Evolutionary conservation across 2,113 vertebrate genomes (phyloP).

Genomic region (Abramis brama): DNA sequence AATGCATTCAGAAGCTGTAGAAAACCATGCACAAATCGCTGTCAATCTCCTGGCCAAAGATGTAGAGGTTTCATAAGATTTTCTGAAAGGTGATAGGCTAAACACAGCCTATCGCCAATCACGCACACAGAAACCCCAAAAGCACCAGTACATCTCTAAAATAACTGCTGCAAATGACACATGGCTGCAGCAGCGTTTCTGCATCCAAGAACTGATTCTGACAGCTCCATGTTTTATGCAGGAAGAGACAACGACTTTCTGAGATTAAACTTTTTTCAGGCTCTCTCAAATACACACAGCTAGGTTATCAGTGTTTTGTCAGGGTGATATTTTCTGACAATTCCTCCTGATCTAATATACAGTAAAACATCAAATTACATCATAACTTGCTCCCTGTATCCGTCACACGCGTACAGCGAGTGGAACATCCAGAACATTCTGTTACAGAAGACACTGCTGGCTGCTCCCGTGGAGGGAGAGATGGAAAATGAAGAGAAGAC

Average conservation of each 20-base stretch:
- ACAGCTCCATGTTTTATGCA: conserved; percentile 29
- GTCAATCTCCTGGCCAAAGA: neutral
- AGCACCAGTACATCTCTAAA: neutral
- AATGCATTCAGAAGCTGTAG: neutral
- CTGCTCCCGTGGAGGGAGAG: conserved; percentile 26
- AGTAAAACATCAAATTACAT: conserved; percentile 29
- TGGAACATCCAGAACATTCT: conserved; percentile 11
- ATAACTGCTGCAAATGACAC: neutral
- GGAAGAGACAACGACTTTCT: neutral
- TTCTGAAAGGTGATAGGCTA: neutral
- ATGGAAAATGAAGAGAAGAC: neutral
- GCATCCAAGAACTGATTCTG: neutral
- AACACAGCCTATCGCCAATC: neutral
- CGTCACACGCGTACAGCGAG: neutral
- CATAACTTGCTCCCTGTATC: conserved; percentile 8
- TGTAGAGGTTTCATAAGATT: neutral
- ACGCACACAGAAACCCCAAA: neutral
- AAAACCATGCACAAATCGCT: neutral
- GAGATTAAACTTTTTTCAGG: conserved; percentile 1
- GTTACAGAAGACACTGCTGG: conserved; percentile 29
- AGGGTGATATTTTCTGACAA: conserved; percentile 29
- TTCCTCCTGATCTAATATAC: conserved; percentile 23
- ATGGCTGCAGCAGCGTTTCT: neutral
- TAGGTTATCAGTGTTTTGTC: conserved; percentile 30
- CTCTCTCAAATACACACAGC: neutral